A percentile compares a stretch with the other conserved stretches of the same genome.
Evolutionary conservation across 2,797 vertebrate species (phyloP).

Genomic region (Chrosomus eos): DNA sequence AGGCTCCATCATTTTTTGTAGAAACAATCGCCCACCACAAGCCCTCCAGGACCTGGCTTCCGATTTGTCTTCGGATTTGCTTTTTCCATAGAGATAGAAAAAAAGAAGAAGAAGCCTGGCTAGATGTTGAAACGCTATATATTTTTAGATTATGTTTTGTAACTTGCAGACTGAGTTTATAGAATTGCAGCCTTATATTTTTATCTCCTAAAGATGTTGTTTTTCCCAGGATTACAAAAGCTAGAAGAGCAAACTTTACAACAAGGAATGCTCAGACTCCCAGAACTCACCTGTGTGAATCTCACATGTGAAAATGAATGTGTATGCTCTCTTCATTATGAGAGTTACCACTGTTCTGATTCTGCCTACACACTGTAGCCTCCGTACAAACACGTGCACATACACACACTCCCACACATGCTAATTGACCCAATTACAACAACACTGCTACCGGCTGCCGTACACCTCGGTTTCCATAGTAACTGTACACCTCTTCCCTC

Average conservation of each 20-base stretch:
- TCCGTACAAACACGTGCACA: conserved; percentile 21
- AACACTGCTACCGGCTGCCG: conserved; percentile 59
- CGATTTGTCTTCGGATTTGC: conserved; percentile 27
- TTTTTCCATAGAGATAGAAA: neutral
- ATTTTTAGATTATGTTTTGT: conserved; percentile 10
- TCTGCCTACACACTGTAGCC: conserved; percentile 39
- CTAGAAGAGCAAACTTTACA: conserved; percentile 3
- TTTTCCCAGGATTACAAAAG: neutral
- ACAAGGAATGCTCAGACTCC: neutral
- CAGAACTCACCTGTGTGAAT: neutral
- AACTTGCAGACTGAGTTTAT: neutral
- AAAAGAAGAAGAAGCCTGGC: neutral
- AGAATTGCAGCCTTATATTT: neutral
- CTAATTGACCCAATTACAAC: conserved; percentile 55
- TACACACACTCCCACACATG: conserved; percentile 49
- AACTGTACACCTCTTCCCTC: conserved; percentile 61
- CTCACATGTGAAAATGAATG: conserved; percentile 21
- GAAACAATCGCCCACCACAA: conserved; percentile 39
- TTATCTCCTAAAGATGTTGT: neutral
- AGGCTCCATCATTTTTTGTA: conserved; percentile 38
- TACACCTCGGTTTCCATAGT: conserved; percentile 61
- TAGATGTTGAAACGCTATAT: neutral
- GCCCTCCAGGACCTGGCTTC: conserved; percentile 12
- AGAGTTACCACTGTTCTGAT: conserved; percentile 26
- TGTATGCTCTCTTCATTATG: conserved; percentile 33